Base-by-base conservation (phyloP, 2,797 vertebrate species). In the Natrix natrix region DNA sequence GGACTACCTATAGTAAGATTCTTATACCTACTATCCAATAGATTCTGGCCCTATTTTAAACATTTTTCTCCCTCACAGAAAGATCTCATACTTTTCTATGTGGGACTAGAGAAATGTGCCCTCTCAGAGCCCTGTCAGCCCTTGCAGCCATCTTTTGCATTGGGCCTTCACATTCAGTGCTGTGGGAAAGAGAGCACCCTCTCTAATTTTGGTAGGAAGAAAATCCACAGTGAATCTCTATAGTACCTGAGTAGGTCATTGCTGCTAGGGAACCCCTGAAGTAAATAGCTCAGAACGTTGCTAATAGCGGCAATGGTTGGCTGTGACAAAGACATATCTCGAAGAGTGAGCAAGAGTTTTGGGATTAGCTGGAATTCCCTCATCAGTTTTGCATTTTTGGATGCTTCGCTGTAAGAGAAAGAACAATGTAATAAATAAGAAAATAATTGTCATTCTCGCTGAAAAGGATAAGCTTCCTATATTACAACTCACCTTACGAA, bases 291-390 rank as follows among this genome's bases (percentile, higher is more conserved):
- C 93, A 99, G 98, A 86, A 99, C 99, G 0, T 98, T 99, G 96
- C 99, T 98, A 92, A 99, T 99, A 0, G 99, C 98, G 59, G 98
- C 98, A 2, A 99, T 98, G 0, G 99, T 99, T n/a, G 98, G 98
- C 95, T 99, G 99, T 74, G 99, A 99, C 94, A 99, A 97, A 20
- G 99, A 99, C 91, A 97, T 98, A 97, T 99, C 99, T 94, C 99
- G 98, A 91, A 99, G 98, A 17, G 99, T 99, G 96, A 99, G 95
- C 93, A 99, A 98, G 93, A 99, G 97, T 92, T 98, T 98, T 74
- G 99, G 99, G 94, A 99, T 99, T 93, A 99, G 98, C 92, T 99
- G 99, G 93, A 99, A 99, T 96, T 99, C 99, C 61, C 99, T 97
- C 98, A 99, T 98, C 86, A 99, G 97, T 95, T 99, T 99, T 1